Base-by-base conservation (phyloP, 2,888 invertebrate genomes). In the Drosophila differens region DNA sequence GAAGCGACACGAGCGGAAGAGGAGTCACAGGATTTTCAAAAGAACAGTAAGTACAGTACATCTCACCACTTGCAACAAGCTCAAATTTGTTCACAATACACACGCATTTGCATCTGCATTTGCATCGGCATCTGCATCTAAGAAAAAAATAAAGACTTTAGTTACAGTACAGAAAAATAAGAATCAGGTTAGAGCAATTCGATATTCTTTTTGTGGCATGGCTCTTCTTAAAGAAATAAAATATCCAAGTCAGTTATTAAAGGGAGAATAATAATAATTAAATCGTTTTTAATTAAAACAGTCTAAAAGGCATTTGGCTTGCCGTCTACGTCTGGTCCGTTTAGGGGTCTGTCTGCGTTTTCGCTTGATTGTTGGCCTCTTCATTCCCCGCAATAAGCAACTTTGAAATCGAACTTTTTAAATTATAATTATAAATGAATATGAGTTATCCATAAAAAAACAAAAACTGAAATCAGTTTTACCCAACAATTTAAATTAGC, bases 11-110 rank as follows among this genome's bases (percentile, higher is more conserved):
- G 77, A 49, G 87, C 90, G 63, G 85, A 92, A 90, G 93, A 93
- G 89, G 93, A 93, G 76, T 92, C 93, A 71, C 93, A 93, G 91
- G 93, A 94, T 81, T 93, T 93, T 85, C 94, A 93, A 87, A 93
- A 93, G 87, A 93, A 93, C 92, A 93, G 94, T 93, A 86, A 93
- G 94, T 93, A 78, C 58, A 53, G 6, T 19, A 60, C 28, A 54
- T 59, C 52, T 49, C 28, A 63, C 64, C 47, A 47, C 2, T 47
- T 16, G 25, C 25, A 47, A 0, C 25, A 9, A 25, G 16, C 47
- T 16, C 1, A 25, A 47, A 25, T 47, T 25, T 9, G 9, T 25
- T 16, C 16, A 16, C 25, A 16, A 47, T 25, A 25, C 9, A 25
- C 22, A 14, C 14, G 14, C 22, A 25, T 25, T 16, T 16, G 37